A percentile compares a stretch with the other conserved stretches of the same genome.
These are phyloP conservation scores for Planiliza haematocheilus DNA, from an alignment of 2,113 vertebrate species.

Conservation along the genomic window DNA sequence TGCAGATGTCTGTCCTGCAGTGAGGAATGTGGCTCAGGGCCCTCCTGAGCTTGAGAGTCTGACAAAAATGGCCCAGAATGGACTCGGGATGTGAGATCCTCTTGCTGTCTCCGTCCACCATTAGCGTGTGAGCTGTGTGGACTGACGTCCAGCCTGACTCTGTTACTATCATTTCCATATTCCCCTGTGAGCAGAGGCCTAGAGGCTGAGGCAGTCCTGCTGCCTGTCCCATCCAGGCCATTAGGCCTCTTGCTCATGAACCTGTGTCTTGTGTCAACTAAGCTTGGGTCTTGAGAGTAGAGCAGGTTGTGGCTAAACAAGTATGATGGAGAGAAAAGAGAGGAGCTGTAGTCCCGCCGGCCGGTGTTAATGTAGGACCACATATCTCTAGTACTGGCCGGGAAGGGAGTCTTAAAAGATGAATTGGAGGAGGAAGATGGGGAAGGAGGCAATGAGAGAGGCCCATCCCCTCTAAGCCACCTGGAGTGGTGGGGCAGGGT, in stretches of 20 bases:
- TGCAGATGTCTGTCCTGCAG: conserved; percentile 75
- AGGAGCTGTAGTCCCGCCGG: conserved; percentile 76
- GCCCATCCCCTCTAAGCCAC: conserved; percentile 76
- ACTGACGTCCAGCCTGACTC: conserved; percentile 62
- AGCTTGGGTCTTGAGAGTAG: conserved; percentile 72
- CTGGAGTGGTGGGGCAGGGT: conserved; percentile 74
- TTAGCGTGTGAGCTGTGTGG: conserved; percentile 76
- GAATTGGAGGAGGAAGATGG: conserved; percentile 71
- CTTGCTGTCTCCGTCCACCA: conserved; percentile 78
- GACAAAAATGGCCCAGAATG: conserved; percentile 66
- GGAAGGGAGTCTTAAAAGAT: conserved; percentile 79
- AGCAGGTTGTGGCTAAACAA: conserved; percentile 72
- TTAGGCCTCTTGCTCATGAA: conserved; percentile 79
- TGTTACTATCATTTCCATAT: conserved; percentile 68
- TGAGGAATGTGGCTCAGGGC: conserved; percentile 80
- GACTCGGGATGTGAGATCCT: conserved; percentile 63
- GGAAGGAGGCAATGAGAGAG: conserved; percentile 68
- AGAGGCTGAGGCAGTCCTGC: conserved; percentile 73
- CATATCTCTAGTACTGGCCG: conserved; percentile 77
- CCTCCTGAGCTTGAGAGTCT: conserved; percentile 73
- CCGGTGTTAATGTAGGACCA: conserved; percentile 76
- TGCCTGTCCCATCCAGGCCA: conserved; percentile 79
- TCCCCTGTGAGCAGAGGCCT: conserved; percentile 71
- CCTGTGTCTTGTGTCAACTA: conserved; percentile 73
- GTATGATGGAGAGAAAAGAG: conserved; percentile 73